Conservation (phyloP, 2,113 vertebrate genomes). For the Oryzias celebensis region DNA sequence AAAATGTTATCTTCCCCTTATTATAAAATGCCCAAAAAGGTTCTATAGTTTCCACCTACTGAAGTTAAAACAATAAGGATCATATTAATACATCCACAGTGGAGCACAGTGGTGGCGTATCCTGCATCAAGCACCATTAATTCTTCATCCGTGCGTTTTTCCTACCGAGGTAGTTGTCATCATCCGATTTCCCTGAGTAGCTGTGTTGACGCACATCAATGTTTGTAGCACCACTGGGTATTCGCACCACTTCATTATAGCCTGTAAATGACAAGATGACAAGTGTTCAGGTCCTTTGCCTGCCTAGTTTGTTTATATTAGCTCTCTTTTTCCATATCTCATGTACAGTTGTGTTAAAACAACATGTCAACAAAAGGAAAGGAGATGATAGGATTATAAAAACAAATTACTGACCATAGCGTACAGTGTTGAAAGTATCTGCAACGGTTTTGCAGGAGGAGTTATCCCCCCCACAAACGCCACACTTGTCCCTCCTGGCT, state of each 20-base stretch:
- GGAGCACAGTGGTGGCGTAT: too few relatives aligned
- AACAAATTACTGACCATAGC: slow-evolving; percentile 81
- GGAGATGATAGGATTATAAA: not conserved
- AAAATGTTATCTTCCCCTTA: too few relatives aligned
- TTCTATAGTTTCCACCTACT: too few relatives aligned
- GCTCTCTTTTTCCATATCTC: not conserved
- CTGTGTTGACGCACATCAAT: slow-evolving; percentile 98
- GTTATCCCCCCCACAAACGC: slow-evolving; percentile 97
- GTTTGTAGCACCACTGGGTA: slow-evolving; percentile 96
- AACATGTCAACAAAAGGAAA: slow-evolving; percentile 2
- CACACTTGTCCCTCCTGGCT: slow-evolving; percentile 97
- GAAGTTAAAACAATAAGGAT: too few relatives aligned
- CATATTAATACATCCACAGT: too few relatives aligned
- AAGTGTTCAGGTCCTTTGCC: slow-evolving; percentile 12
- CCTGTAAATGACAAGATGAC: slow-evolving; percentile 74
- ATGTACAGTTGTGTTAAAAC: not conserved
- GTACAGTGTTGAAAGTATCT: slow-evolving; percentile 92
- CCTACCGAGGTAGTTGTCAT: slow-evolving; percentile 99
- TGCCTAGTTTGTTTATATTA: not conserved
- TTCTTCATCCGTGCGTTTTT: not conserved
- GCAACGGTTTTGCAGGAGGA: slow-evolving; percentile 96
- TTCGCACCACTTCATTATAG: slow-evolving; percentile 93
- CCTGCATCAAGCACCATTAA: not conserved
- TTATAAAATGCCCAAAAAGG: too few relatives aligned
- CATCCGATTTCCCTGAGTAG: slow-evolving; percentile 95